Evolutionary conservation across 2,888 invertebrate species (phyloP).

Genomic region (Hypolimnas misippus): DNA sequence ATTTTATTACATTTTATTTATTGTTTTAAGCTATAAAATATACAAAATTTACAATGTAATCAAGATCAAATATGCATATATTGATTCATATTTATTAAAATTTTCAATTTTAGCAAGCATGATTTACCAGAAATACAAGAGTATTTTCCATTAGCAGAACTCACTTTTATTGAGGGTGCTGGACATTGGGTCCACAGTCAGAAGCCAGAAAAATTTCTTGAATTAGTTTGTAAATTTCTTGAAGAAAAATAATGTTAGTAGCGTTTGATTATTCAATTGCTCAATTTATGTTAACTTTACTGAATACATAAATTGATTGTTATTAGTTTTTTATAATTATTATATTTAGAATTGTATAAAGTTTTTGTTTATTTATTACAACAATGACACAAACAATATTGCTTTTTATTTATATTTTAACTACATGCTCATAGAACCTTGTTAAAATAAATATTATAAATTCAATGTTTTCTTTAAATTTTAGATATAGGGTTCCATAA

Average conservation of each 20-base stretch:
- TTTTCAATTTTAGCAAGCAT: slow-evolving; percentile 64
- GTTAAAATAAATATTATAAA: too few relatives aligned
- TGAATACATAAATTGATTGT: slow-evolving; percentile 6
- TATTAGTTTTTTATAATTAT: slow-evolving; percentile 15
- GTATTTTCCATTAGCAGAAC: slow-evolving; percentile 88
- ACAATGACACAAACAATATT: background rate
- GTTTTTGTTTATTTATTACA: background rate
- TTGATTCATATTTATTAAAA: too few relatives aligned
- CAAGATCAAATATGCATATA: too few relatives aligned
- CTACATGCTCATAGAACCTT: too few relatives aligned
- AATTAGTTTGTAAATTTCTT: slow-evolving; percentile 86
- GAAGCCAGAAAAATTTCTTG: slow-evolving; percentile 91
- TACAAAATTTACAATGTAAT: too few relatives aligned
- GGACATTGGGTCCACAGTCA: slow-evolving; percentile 98
- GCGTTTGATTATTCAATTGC: background rate
- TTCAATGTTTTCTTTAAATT: too few relatives aligned
- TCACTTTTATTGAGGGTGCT: slow-evolving; percentile 90
- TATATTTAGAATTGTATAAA: slow-evolving; percentile 9
- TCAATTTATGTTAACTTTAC: slow-evolving; percentile 1
- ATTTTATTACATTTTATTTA: too few relatives aligned
- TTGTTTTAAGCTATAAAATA: too few relatives aligned
- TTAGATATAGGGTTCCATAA: too few relatives aligned
- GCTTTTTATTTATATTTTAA: background rate
- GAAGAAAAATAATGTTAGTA: slow-evolving; percentile 65
- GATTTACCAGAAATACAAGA: slow-evolving; percentile 86